These are phyloP conservation scores for Chlorospingus semifuscus DNA, from an alignment of 2,797 vertebrate species.

Conservation along the genomic window DNA sequence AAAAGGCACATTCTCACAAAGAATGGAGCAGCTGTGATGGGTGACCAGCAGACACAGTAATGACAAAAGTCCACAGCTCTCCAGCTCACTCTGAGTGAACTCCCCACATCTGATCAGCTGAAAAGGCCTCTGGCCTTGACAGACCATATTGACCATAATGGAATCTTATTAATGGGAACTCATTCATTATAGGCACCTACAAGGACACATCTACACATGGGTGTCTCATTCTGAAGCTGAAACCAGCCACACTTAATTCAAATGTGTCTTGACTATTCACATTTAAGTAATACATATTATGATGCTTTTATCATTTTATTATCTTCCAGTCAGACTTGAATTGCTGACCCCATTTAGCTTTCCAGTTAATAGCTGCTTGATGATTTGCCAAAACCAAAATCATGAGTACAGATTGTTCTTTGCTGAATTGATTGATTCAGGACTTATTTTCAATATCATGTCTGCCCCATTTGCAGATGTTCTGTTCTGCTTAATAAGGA, in stretches of 20 bases:
- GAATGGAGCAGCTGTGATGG: neutral
- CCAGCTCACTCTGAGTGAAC: neutral
- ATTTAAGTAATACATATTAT: conserved; percentile 24
- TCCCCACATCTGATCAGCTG: neutral
- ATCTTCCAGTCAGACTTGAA: conserved; percentile 1
- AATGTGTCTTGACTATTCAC: neutral
- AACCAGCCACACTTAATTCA: neutral
- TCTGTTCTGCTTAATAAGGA: conserved; percentile 18
- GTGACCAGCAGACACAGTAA: neutral
- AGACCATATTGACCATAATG: neutral
- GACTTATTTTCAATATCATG: conserved; percentile 38
- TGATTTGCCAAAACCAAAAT: conserved; percentile 39
- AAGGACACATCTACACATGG: neutral
- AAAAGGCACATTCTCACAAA: neutral
- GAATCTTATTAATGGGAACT: neutral
- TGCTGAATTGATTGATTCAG: conserved; percentile 17
- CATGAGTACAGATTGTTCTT: conserved; percentile 2
- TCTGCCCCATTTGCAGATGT: conserved; percentile 34
- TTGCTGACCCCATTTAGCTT: conserved; percentile 19
- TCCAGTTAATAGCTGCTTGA: conserved; percentile 23
- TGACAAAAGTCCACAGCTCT: neutral
- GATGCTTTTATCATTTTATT: conserved; percentile 9
- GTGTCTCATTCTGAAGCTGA: neutral
- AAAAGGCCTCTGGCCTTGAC: neutral
- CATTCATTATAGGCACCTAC: neutral